Evolutionary conservation across 2,113 vertebrate species (phyloP), one percentile per base, ranked within the genome.

Genomic region (Pluvianellus socialis): DNA sequence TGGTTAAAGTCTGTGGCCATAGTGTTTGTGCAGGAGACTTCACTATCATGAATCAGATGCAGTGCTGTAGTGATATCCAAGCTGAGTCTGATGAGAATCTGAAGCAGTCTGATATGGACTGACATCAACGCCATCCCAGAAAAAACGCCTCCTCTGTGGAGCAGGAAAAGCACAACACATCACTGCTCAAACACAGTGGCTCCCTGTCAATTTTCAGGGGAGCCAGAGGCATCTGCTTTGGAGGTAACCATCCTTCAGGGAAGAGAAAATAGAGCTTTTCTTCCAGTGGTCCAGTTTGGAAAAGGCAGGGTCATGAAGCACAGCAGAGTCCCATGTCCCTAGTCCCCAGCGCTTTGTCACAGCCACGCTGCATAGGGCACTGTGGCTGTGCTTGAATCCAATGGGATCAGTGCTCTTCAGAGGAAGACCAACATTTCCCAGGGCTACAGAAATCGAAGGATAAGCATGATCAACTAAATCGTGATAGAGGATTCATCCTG

Each of bases 311-410:
- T 3, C 30, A 32, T 35, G 27, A 33, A 42, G 27, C 4, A 24
- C 28, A 58, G 23, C 27, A 86, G 12, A 81, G 7, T 12, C 4
- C 11, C 21, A 12, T 10, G 2, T 32, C n/a, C 30, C 44, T 27
- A 52, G 10, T 9, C 17, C 40, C n/a, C 44, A 59, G 7, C 0
- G 0, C 9, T 22, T 0, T 18, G 19, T 67, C 28, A 44, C 22
- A 67, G 56, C 49, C 63, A 15, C 7, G 2, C 23, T 61, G 38
- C 18, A 15, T 1, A 22, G 21, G 28, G 12, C 14, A 27, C 16
- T 66, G 9, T 1, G 7, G 15, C 3, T 44, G 21, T 65, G 27
- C 27, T 27, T 80, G 44, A 44, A 72, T 58, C 53, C 38, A 53
- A 4, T 0, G 10, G 44, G 22, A 55, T n/a, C n/a, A 23, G 0